phyloP scores from a whole-genome alignment of 2,797 vertebrate genomes.

The Lagocephalus sceleratus region DNA sequence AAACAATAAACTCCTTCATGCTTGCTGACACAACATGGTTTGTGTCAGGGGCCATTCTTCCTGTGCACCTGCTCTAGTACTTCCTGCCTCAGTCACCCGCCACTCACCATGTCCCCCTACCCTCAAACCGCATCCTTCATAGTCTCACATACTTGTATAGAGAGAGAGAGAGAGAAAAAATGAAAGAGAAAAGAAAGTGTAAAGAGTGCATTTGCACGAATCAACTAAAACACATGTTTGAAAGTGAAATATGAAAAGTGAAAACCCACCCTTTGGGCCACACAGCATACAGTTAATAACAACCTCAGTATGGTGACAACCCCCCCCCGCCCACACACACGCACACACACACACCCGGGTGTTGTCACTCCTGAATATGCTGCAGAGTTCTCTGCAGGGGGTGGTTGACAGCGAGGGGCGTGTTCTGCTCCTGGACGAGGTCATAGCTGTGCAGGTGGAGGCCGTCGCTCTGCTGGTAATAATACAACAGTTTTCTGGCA shows the following conservation, averaged over 20 bases:
- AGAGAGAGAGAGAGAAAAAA: conserved; percentile 12
- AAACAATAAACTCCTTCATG: background rate
- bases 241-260: conserved; percentile 33
- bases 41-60: conserved; percentile 73
- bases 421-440: conserved; percentile 75
- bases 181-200: conserved; percentile 7
- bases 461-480: conserved; percentile 89
- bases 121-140: conserved; percentile 76
- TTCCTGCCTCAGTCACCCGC: conserved; percentile 76
- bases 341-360: no score
- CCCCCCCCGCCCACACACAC: no score
- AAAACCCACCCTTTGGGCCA: conserved; percentile 70
- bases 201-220: conserved; percentile 27
- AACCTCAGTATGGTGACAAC: no score
- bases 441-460: conserved; percentile 88
- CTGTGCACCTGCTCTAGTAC: conserved; percentile 81
- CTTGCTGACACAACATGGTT: conserved; percentile 45
- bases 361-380: conserved; percentile 86
- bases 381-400: conserved; percentile 80
- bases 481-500: conserved; percentile 89
- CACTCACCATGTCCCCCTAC: conserved; percentile 40
- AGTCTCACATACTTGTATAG: conserved; percentile 47
- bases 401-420: conserved; percentile 80
- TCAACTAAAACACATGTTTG: conserved; percentile 25
- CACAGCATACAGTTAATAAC: no score